phyloP scores from a whole-genome alignment of 2,888 invertebrate genomes.

The Nomada goodeniana region DNA sequence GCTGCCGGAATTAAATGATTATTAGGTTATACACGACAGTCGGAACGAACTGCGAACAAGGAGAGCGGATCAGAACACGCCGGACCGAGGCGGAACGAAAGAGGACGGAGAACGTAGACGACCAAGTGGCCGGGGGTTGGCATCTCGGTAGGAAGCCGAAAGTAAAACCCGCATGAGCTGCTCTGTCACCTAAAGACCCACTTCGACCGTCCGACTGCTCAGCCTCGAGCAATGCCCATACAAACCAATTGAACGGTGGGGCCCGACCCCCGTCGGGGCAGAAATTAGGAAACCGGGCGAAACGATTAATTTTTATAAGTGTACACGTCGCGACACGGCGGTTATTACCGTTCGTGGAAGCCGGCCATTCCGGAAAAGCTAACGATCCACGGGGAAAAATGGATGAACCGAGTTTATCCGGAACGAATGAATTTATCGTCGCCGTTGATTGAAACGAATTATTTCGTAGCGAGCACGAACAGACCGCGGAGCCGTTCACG shows the following conservation, averaged over 20 bases:
- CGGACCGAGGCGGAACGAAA: slow-evolving; percentile 3
- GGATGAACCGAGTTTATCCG: slow-evolving; percentile 31
- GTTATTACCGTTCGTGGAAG: slow-evolving; percentile 45
- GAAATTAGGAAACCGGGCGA: slow-evolving; percentile 79
- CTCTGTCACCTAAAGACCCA: slow-evolving; percentile 65
- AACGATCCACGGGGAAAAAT: slow-evolving; percentile 45
- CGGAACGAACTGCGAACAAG: slow-evolving; percentile 53
- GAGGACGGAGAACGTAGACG: slow-evolving; percentile 1
- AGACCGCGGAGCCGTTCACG: not conserved
- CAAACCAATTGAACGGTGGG: slow-evolving; percentile 74
- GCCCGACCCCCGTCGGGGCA: slow-evolving; percentile 62
- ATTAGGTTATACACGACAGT: slow-evolving; percentile 80
- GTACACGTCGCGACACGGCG: slow-evolving; percentile 51
- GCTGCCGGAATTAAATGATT: slow-evolving; percentile 84
- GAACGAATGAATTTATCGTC: not conserved
- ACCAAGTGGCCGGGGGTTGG: slow-evolving; percentile 7
- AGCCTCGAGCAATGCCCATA: slow-evolving; percentile 69
- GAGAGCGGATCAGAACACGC: slow-evolving; percentile 16
- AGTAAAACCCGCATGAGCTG: slow-evolving; percentile 65
- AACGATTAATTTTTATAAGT: slow-evolving; percentile 80
- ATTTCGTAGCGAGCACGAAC: not conserved
- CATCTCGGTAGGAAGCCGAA: slow-evolving; percentile 52
- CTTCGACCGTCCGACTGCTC: slow-evolving; percentile 50
- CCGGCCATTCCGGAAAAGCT: slow-evolving; percentile 54
- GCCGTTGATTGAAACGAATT: slow-evolving; percentile 28